Evolutionary conservation across 1,140 invertebrate genomes (phyloP), one percentile per base, ranked within the genome.

Genomic region (Agrilus planipennis): DNA sequence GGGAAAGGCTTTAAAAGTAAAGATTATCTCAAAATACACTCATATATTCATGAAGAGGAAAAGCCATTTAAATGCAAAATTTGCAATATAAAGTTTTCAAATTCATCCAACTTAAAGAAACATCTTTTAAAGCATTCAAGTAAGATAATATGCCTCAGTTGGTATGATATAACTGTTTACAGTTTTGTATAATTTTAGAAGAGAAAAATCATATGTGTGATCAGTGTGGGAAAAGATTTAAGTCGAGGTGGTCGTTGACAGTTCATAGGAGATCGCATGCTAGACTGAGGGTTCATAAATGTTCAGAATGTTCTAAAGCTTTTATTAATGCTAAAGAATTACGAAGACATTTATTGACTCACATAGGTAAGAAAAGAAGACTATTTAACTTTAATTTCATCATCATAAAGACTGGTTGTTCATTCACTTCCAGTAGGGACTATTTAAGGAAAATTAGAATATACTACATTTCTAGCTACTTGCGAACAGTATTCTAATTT

Each of bases 321-420:
- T 75, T 75, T 55, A 61, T 68, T 43, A 71, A 69, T 38, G 52
- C 58, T 25, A 73, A 72, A 53, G 71, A 73, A 52, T 61, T 75
- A 52, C 49, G 64, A 14, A 41, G 72, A 3, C 72, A 75, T 47
- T 51, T 59, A 17, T 56, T 67, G 7, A 67, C 70, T 25, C 72
- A 75, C 52, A 54, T 62, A 11, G 71, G 71, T 72, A 60, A 48
- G 27, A 22, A 43, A 11, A 2, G 10, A 9, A 15, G 10, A 20
- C 6, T 39, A n/a, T n/a, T n/a, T n/a, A n/a, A n/a, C n/a, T n/a
- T n/a, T n/a, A n/a, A n/a, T n/a, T n/a, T n/a, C n/a, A n/a, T n/a
- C n/a, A n/a, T n/a, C n/a, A n/a, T n/a, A n/a, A n/a, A n/a, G n/a
- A n/a, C n/a, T n/a, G n/a, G n/a, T n/a, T n/a, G n/a, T n/a, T n/a